Evolutionary conservation across 2,888 invertebrate species (phyloP).

Genomic region (Tipula lateralis): DNA sequence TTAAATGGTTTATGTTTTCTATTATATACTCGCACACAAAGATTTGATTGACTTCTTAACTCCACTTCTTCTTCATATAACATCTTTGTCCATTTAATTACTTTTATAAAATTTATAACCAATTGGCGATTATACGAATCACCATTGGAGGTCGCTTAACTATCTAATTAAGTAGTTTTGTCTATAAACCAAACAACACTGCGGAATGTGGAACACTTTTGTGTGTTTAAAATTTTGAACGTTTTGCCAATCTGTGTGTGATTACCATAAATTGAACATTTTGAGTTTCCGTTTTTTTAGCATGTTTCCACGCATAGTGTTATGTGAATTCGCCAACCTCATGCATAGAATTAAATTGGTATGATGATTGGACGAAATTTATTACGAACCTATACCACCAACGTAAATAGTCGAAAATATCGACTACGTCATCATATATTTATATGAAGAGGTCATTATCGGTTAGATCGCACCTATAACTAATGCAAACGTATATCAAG

Average conservation of each 20-base stretch:
- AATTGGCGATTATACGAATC: background rate
- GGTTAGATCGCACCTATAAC: background rate
- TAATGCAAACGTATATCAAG: background rate
- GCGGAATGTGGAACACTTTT: slow-evolving; percentile 12
- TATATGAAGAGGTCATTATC: background rate
- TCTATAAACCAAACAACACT: background rate
- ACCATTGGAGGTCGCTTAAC: background rate
- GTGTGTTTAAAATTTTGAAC: background rate
- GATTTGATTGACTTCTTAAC: background rate
- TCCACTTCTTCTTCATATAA: background rate
- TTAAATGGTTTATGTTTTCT: background rate
- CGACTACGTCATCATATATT: background rate
- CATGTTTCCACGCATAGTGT: background rate
- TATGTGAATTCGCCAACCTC: background rate
- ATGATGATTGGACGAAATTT: background rate
- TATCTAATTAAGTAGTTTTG: background rate
- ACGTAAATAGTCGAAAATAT: background rate
- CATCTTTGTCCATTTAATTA: background rate
- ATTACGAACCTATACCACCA: background rate
- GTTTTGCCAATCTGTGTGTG: background rate
- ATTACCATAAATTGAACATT: background rate
- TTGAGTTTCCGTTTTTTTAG: background rate
- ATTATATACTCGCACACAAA: background rate
- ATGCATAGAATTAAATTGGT: background rate
- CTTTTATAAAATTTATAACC: background rate